phyloP scores from a whole-genome alignment of 1,140 invertebrate genomes.

The Euwallacea similis region DNA sequence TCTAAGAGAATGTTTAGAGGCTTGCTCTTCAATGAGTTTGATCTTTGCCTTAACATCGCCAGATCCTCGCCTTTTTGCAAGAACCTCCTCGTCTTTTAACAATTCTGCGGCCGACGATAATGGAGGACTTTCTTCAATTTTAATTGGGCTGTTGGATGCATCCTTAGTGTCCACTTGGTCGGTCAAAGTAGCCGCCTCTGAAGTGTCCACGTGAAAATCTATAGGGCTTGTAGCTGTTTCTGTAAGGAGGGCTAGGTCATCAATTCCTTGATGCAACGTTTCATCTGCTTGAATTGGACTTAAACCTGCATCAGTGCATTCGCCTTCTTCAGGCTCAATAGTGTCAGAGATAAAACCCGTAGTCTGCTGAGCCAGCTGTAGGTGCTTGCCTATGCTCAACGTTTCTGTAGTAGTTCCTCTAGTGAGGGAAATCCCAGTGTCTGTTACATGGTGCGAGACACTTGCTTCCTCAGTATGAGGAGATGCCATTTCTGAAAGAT shows the following conservation, averaged over 20 bases:
- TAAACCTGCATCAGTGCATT: conserved; percentile 59
- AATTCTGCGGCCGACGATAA: conserved; percentile 37
- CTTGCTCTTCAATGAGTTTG: conserved; percentile 55
- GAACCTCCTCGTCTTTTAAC: conserved; percentile 50
- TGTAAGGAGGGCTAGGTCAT: conserved; percentile 50
- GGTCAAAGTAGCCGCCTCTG: conserved; percentile 57
- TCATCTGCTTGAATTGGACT: conserved; percentile 60
- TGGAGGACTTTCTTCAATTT: conserved; percentile 46
- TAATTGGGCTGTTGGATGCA: conserved; percentile 56
- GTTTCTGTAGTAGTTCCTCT: conserved; percentile 56
- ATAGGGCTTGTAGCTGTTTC: conserved; percentile 58
- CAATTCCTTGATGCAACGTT: conserved; percentile 44
- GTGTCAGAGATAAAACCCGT: conserved; percentile 57
- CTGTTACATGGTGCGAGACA: conserved; percentile 57
- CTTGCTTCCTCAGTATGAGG: conserved; percentile 56
- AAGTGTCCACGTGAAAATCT: conserved; percentile 54
- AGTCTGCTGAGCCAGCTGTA: conserved; percentile 51
- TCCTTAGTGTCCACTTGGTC: conserved; percentile 57
- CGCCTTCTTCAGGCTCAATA: conserved; percentile 56
- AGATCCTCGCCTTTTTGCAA: conserved; percentile 50
- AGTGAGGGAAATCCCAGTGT: conserved; percentile 59
- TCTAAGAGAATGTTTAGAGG: conserved; percentile 40
- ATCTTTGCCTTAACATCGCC: conserved; percentile 57
- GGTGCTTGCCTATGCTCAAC: conserved; percentile 51
- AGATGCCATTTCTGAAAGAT: conserved; percentile 51